Base-by-base conservation (phyloP, 1,140 invertebrate species). In the Bradysia coprophila region DNA sequence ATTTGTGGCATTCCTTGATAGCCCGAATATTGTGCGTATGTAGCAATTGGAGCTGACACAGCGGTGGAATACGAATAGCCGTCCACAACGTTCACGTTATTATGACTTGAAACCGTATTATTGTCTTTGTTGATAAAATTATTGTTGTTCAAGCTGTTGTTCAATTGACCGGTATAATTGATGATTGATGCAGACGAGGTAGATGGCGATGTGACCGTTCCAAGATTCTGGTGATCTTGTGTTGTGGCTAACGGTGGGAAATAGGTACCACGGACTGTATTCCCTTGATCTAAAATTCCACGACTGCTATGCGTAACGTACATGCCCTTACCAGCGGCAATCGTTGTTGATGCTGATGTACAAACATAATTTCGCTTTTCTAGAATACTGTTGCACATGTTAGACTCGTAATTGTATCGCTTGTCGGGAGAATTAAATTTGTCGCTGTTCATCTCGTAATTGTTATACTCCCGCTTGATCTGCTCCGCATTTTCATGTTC, bases 241-340 rank as follows among this genome's bases (percentile, higher is more conserved):
- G 77, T 75, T 9, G 78, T 81, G 1, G 81, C 80, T 1, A 85
- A 76, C 1, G 82, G 82, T 11, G 82, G 82, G 59, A 83, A 86
- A 64, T 83, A 87, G 21, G 82, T 86, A 15, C 81, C 81, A n/a
- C 79, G 82, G 0, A 77, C 74, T 8, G 81, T 68, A 41, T 80
- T 78, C 0, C 78, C 76, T 47, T 81, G 78, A 52, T 82, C 79
- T 16, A 81, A 69, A 41, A 78, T 67, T 36, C 78, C 80, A 39
- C 78, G 76, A 57, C 81, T 84, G 36, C 79, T 81, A 58, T 81
- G 84, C 65, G 82, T 85, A 33, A 86, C 81, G 60, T 86, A 83
- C 77, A 87, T 81, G 10, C 81, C 82, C 48, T 85, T 83, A 1
- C 78, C 78, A 1, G 81, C 79, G 11, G 81, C 79, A 44, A 85